Conservation (phyloP, 2,888 invertebrate species). For the Oligia strigilis region DNA sequence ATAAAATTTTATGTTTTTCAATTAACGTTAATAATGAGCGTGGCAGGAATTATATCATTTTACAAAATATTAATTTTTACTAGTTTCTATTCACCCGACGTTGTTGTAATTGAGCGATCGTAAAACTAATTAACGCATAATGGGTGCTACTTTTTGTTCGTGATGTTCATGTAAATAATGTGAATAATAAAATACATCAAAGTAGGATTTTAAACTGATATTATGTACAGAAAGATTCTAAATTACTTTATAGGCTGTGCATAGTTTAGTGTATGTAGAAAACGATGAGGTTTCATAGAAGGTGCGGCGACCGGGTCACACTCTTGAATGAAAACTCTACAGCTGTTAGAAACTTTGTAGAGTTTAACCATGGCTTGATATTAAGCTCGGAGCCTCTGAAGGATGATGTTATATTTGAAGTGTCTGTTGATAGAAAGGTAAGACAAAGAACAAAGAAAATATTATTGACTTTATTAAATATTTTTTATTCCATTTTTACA, state of each 20-base stretch:
- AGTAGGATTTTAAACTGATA: constrained; percentile 59
- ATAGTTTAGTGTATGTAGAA: constrained; percentile 56
- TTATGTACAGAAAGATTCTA: constrained; percentile 58
- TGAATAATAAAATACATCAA: constrained; percentile 53
- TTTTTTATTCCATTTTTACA: background rate
- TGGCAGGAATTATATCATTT: constrained; percentile 31
- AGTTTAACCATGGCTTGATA: constrained; percentile 97
- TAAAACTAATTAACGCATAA: constrained; percentile 53
- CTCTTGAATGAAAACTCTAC: constrained; percentile 96
- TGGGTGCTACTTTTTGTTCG: constrained; percentile 62
- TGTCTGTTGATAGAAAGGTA: constrained; percentile 97
- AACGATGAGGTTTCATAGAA: constrained; percentile 93
- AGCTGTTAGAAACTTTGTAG: constrained; percentile 94
- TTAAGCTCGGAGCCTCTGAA: constrained; percentile 94
- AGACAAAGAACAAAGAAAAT: constrained; percentile 57
- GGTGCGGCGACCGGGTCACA: constrained; percentile 96
- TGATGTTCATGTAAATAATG: constrained; percentile 62
- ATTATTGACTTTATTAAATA: no score
- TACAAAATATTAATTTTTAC: constrained; percentile 45
- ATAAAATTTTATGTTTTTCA: constrained; percentile 46
- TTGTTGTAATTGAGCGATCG: constrained; percentile 51
- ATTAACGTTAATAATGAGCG: constrained; percentile 55
- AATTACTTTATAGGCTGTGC: constrained; percentile 48
- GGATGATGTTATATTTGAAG: constrained; percentile 96
- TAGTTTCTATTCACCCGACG: constrained; percentile 22